A percentile compares a stretch with the other conserved stretches of the same genome.
Evolutionary conservation across 2,797 vertebrate species (phyloP).

Genomic region (Columba guinea): DNA sequence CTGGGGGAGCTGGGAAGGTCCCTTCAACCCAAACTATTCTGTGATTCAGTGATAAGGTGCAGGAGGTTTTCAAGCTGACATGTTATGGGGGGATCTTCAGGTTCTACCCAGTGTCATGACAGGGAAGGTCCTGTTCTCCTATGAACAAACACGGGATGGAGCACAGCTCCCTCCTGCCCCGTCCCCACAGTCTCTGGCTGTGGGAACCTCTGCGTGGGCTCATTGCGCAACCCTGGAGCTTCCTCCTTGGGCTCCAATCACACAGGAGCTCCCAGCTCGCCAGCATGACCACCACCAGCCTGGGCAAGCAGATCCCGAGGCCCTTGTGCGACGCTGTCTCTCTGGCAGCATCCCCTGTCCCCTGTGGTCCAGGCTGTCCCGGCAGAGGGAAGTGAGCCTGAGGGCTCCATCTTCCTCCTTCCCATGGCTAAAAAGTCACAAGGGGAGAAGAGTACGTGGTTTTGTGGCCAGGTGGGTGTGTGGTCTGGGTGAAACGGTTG

Average conservation of each 20-base stretch:
- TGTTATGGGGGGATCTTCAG: not conserved
- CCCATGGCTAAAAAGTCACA: conserved; percentile 48
- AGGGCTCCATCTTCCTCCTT: conserved; percentile 66
- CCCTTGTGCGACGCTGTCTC: not conserved
- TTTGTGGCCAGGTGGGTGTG: not conserved
- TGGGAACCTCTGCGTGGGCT: conserved; percentile 72
- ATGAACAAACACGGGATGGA: not conserved
- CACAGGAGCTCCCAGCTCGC: conserved; percentile 59
- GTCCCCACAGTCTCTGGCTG: not conserved
- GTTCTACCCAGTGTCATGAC: not conserved
- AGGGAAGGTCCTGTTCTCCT: not conserved
- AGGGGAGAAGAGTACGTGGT: not conserved
- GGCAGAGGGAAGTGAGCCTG: conserved; percentile 61
- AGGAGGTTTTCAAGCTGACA: not conserved
- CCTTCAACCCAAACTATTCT: too few relatives aligned
- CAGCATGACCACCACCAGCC: conserved; percentile 65
- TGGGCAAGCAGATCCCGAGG: not conserved
- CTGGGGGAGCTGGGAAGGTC: too few relatives aligned
- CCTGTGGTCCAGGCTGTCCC: conserved; percentile 38
- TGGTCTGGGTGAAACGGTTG: not conserved
- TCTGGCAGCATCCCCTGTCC: conserved; percentile 8
- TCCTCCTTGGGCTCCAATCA: conserved; percentile 71
- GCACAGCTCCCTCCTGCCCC: not conserved
- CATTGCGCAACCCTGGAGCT: conserved; percentile 72
- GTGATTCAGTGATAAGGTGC: not conserved